These are phyloP conservation scores for Nerophis lumbriciformis DNA, from an alignment of 2,113 vertebrate genomes.

Conservation along the genomic window DNA sequence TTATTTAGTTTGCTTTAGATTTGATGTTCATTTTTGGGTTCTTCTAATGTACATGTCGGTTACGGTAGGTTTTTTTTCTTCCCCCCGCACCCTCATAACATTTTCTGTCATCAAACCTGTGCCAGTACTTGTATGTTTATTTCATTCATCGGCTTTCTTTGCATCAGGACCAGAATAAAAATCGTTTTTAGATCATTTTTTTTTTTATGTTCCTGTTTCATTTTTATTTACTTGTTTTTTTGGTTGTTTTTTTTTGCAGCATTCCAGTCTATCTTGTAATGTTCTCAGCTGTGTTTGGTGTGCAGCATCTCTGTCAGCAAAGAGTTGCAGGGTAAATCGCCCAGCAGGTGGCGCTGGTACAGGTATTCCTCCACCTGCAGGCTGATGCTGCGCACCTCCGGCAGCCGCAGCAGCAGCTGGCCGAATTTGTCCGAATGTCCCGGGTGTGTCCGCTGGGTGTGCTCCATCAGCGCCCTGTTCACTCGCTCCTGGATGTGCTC, in stretches of 20 bases:
- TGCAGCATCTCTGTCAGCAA: conserved; percentile 79
- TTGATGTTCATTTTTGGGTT: conserved; percentile 63
- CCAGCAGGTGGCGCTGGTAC: conserved; percentile 77
- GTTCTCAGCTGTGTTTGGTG: conserved; percentile 69
- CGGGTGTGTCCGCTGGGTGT: conserved; percentile 65
- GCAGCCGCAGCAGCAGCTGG: conserved; percentile 75
- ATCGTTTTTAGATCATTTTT: conserved; percentile 64
- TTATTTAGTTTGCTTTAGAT: conserved; percentile 70
- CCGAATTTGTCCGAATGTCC: conserved; percentile 75
- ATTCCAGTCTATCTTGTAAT: not conserved
- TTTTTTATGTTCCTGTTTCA: not conserved
- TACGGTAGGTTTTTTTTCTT: conserved; percentile 44
- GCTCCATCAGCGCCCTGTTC: conserved; percentile 76
- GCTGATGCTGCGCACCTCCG: conserved; percentile 77
- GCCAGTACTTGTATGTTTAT: conserved; percentile 26
- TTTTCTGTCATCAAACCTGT: conserved; percentile 8
- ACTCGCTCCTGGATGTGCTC: conserved; percentile 75
- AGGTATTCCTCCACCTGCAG: conserved; percentile 78
- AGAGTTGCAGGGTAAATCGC: conserved; percentile 79
- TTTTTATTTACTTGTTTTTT: conserved; percentile 7
- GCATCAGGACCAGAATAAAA: conserved; percentile 73
- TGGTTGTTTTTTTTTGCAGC: not conserved
- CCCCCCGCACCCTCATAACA: conserved; percentile 52
- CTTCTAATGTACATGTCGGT: conserved; percentile 45
- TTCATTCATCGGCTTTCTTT: conserved; percentile 48